Conservation (phyloP, 2,113 vertebrate genomes). For the Gallinago undulata region DNA sequence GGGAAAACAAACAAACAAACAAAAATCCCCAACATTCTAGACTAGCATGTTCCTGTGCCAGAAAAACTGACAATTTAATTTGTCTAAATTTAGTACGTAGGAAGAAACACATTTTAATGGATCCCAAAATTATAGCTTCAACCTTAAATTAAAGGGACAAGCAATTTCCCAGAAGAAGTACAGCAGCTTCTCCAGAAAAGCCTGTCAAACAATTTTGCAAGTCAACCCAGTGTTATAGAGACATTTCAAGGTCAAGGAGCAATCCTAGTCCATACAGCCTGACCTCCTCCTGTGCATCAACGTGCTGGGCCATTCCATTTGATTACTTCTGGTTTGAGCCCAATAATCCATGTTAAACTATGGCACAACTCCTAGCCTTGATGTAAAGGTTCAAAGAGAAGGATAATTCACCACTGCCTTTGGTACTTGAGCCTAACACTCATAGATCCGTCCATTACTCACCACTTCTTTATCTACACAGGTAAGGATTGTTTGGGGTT, state of each 20-base stretch:
- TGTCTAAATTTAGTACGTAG: background rate
- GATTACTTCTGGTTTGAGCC: background rate
- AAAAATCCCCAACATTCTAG: background rate
- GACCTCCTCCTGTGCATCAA: background rate
- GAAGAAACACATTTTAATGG: background rate
- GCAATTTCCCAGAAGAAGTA: background rate
- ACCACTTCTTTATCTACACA: background rate
- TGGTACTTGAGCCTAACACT: background rate
- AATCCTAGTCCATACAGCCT: background rate
- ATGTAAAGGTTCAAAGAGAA: background rate
- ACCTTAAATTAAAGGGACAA: background rate
- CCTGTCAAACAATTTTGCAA: background rate
- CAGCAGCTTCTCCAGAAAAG: background rate
- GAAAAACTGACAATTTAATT: conserved; percentile 10
- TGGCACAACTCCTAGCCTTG: background rate
- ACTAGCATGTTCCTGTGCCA: background rate
- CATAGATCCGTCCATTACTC: background rate
- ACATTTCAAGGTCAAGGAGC: background rate
- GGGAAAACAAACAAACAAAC: background rate
- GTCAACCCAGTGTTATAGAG: background rate
- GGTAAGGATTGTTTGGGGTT: background rate
- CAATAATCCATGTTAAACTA: background rate
- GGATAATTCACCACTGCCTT: background rate
- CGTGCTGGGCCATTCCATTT: background rate
- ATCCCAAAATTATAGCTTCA: conserved; percentile 13